Evolutionary conservation across 2,113 vertebrate species (phyloP).

Genomic region (Pteropus alecto): DNA sequence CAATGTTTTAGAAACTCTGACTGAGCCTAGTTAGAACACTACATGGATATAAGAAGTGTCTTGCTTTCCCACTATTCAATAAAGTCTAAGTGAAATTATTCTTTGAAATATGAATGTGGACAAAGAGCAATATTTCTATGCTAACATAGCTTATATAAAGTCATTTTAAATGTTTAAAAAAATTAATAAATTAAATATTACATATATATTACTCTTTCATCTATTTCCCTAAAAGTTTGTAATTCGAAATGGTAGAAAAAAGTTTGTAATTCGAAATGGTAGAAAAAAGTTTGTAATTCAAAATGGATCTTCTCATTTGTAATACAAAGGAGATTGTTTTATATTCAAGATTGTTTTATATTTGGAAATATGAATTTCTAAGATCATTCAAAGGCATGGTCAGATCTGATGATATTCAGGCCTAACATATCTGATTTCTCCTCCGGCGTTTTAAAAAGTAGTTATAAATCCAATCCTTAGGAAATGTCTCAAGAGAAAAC

Average conservation of each 20-base stretch:
- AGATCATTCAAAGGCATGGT: background rate
- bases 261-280: background rate
- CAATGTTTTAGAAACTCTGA: background rate
- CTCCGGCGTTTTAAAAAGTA: background rate
- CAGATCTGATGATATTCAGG: background rate
- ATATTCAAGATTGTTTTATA: slow-evolving; percentile 3
- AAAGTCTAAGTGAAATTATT: slow-evolving; percentile 3
- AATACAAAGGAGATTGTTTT: background rate
- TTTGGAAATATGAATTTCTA: background rate
- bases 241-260: background rate
- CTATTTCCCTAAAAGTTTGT: background rate
- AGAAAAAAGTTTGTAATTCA: background rate
- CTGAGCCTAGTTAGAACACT: background rate
- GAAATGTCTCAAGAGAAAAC: slow-evolving; percentile 32
- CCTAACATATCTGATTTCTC: background rate
- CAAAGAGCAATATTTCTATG: slow-evolving; percentile 6
- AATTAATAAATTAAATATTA: slow-evolving; percentile 3
- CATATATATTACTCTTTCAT: background rate
- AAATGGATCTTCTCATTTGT: background rate
- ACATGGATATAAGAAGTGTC: background rate
- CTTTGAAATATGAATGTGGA: background rate
- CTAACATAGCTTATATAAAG: slow-evolving; percentile 16
- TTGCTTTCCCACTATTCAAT: background rate
- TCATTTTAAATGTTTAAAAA: slow-evolving; percentile 43
- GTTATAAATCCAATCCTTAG: slow-evolving; percentile 6